Percentiles rank a stretch among this genome's conserved stretches.
These are phyloP conservation scores for Lacerta agilis DNA, from an alignment of 2,797 vertebrate genomes.

Conservation along the genomic window DNA sequence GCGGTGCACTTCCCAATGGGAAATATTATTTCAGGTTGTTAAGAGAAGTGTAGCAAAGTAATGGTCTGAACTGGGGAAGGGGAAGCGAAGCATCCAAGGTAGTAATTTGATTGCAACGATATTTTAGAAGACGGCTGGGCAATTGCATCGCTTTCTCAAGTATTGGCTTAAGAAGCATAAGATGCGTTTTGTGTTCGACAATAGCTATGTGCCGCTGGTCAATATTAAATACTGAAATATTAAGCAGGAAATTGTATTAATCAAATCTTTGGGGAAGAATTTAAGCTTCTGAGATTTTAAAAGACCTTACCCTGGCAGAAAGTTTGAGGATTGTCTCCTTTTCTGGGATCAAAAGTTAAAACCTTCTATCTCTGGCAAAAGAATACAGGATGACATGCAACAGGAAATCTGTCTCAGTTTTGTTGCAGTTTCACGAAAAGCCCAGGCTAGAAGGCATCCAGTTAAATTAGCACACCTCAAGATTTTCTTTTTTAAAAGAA, in stretches of 20 bases:
- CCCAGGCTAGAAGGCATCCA: background rate
- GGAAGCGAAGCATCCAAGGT: background rate
- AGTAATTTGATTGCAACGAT: background rate
- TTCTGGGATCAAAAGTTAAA: conserved; percentile 19
- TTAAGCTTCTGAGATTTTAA: conserved; percentile 1
- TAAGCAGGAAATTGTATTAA: conserved; percentile 7
- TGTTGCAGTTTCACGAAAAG: background rate
- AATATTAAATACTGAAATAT: background rate
- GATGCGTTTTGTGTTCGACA: background rate
- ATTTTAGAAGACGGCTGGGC: background rate
- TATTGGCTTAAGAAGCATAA: background rate
- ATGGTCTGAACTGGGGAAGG: background rate
- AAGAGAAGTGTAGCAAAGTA: background rate
- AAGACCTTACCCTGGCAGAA: background rate
- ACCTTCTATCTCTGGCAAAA: background rate
- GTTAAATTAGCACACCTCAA: background rate
- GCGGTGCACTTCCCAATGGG: background rate
- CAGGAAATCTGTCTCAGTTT: background rate
- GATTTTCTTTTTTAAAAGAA: background rate
- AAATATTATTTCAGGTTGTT: background rate
- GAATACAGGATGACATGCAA: background rate
- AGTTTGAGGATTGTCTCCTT: background rate
- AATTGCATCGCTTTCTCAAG: background rate
- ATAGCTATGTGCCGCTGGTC: background rate
- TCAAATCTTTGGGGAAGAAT: background rate